phyloP scores from a whole-genome alignment of 2,797 vertebrate species.

The Linurgus olivaceus region DNA sequence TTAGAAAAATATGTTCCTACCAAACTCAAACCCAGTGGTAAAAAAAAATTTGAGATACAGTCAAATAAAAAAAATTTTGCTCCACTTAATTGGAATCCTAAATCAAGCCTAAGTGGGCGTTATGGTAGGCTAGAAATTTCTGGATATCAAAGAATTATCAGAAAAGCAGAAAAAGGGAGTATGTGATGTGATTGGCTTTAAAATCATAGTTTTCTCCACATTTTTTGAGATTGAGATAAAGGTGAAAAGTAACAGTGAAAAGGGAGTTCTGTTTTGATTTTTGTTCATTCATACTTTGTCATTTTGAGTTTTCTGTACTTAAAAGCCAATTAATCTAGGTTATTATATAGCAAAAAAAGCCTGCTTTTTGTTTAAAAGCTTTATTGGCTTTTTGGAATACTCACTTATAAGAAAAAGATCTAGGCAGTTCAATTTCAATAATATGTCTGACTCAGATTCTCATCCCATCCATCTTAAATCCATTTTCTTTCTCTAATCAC shows the following conservation, averaged over 20 bases:
- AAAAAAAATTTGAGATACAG: not conserved
- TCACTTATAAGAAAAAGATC: not conserved
- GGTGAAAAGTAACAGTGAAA: not conserved
- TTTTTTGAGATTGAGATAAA: not conserved
- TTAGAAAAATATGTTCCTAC: not conserved
- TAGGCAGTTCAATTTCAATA: conserved; percentile 15
- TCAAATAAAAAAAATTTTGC: not conserved
- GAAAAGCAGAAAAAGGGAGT: not conserved
- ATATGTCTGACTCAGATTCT: conserved; percentile 26
- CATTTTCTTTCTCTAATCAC: conserved; percentile 41
- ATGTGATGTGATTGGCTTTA: not conserved
- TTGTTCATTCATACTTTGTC: not conserved
- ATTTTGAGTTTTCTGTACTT: conserved; percentile 17
- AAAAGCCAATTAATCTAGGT: conserved; percentile 24
- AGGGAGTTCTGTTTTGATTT: not conserved
- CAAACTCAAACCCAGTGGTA: not conserved
- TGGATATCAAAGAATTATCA: not conserved
- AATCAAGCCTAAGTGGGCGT: not conserved
- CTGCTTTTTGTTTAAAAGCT: not conserved
- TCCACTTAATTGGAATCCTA: not conserved
- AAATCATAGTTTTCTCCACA: not conserved
- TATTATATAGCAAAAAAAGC: not conserved
- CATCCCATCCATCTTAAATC: conserved; percentile 43
- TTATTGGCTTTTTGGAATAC: conserved; percentile 34
- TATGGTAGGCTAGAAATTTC: not conserved